phyloP scores from a whole-genome alignment of 92 coral and sea anemone genomes.

The Paramuricea clavata region DNA sequence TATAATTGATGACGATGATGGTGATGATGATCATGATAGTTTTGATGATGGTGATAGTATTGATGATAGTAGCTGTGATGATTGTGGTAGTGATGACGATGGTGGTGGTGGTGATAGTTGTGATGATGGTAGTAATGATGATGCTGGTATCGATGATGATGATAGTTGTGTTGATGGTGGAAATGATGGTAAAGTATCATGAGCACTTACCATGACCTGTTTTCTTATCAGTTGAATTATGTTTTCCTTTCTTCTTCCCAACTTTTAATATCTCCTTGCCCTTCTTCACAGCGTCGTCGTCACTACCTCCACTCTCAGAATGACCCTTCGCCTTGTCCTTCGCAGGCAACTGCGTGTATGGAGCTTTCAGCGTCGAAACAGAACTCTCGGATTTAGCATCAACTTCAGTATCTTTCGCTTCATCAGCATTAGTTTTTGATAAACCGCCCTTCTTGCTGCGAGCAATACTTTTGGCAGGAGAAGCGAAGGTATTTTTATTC shows the following conservation, averaged over 20 bases:
- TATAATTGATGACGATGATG: too few relatives aligned
- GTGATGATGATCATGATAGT: too few relatives aligned
- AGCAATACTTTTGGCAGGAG: background rate
- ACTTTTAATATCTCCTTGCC: background rate
- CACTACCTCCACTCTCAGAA: background rate
- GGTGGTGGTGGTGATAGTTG: too few relatives aligned
- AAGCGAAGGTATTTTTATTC: too few relatives aligned
- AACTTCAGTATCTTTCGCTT: background rate
- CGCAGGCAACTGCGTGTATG: constrained; percentile 11
- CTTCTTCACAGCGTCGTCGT: background rate
- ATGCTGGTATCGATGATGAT: too few relatives aligned
- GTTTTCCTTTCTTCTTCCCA: background rate
- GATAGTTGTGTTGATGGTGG: too few relatives aligned
- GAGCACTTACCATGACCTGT: background rate
- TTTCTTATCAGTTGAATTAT: background rate
- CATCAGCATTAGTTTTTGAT: background rate
- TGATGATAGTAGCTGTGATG: too few relatives aligned
- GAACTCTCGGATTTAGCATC: background rate
- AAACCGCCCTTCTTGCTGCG: too few relatives aligned
- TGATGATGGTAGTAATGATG: too few relatives aligned
- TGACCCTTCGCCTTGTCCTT: background rate
- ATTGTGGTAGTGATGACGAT: too few relatives aligned
- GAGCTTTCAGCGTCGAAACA: background rate
- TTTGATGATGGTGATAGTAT: too few relatives aligned
- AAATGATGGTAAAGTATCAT: too few relatives aligned